A percentile compares a stretch with the other conserved stretches of the same genome.
Conservation (phyloP, 1,140 invertebrate genomes). For the Sarcophaga bullata region DNA sequence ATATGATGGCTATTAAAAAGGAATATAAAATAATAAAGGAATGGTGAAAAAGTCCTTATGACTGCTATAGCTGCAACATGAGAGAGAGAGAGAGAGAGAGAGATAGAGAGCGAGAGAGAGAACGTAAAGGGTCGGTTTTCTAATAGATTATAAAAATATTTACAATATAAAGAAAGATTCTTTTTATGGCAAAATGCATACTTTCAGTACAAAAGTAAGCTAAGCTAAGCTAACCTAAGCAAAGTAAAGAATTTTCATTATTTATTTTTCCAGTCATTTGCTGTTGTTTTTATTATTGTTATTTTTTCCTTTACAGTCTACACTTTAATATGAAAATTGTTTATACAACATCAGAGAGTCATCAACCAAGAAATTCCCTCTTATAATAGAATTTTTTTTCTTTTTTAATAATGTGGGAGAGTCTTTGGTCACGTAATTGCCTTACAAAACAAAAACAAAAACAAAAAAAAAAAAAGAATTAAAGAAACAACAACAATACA, state of each 20-base stretch:
- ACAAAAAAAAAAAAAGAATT: background rate
- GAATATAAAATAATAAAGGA: background rate
- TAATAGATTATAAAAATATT: slow-evolving; percentile 20
- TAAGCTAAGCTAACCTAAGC: background rate
- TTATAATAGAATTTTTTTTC: background rate
- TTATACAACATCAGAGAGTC: background rate
- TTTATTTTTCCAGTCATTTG: slow-evolving; percentile 14
- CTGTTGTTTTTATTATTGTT: slow-evolving; percentile 6
- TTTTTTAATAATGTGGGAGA: background rate
- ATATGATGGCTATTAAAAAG: background rate
- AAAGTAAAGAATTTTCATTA: slow-evolving; percentile 19
- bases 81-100: too few relatives aligned
- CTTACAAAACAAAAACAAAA: background rate
- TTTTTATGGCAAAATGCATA: slow-evolving; percentile 14
- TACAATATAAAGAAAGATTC: slow-evolving; percentile 20
- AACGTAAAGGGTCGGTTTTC: background rate
- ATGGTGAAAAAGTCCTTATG: background rate
- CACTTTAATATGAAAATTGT: background rate
- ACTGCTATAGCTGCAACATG: background rate
- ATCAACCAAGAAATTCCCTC: background rate
- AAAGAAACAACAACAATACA: background rate
- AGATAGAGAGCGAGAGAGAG: too few relatives aligned
- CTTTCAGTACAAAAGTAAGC: background rate
- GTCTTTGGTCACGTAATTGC: slow-evolving; percentile 10
- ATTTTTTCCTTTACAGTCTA: background rate